Conservation (phyloP, 2,113 vertebrate genomes). For the Campylomormyrus numenius region DNA sequence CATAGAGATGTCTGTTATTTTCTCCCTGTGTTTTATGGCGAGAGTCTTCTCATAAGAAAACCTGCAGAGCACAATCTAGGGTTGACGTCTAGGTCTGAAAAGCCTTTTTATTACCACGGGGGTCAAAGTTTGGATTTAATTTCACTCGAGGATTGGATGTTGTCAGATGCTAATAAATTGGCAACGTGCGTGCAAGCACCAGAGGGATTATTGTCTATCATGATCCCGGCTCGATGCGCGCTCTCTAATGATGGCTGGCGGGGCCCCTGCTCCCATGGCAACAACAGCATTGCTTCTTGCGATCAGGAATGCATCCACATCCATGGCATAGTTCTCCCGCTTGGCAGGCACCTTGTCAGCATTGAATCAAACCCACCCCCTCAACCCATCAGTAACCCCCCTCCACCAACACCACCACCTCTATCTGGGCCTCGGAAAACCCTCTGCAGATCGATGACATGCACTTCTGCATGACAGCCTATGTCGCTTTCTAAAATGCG, state of each 20-base stretch:
- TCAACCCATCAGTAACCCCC: background rate
- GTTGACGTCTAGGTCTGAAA: background rate
- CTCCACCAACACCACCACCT: background rate
- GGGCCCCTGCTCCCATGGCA: slow-evolving; percentile 7
- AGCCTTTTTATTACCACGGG: slow-evolving; percentile 2
- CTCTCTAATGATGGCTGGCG: slow-evolving; percentile 31
- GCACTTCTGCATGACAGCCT: background rate
- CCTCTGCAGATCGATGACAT: background rate
- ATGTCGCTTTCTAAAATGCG: background rate
- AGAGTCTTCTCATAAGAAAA: background rate
- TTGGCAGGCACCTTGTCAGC: slow-evolving; percentile 18
- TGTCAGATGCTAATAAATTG: slow-evolving; percentile 36
- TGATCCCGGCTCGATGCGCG: slow-evolving; percentile 23
- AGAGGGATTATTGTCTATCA: slow-evolving; percentile 36
- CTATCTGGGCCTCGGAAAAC: background rate
- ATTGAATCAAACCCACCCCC: slow-evolving; percentile 18
- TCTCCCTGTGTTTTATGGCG: background rate
- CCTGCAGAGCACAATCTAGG: background rate
- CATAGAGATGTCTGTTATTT: background rate
- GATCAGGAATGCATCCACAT: background rate
- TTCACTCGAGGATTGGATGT: slow-evolving; percentile 23
- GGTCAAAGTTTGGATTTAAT: slow-evolving; percentile 18
- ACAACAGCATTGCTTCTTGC: slow-evolving; percentile 10
- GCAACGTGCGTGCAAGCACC: slow-evolving; percentile 21
- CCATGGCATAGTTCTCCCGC: slow-evolving; percentile 17